Percentiles rank a stretch among this genome's conserved stretches.
phyloP scores from a whole-genome alignment of 2,888 invertebrate genomes.

The Hedychridium roseum region DNA sequence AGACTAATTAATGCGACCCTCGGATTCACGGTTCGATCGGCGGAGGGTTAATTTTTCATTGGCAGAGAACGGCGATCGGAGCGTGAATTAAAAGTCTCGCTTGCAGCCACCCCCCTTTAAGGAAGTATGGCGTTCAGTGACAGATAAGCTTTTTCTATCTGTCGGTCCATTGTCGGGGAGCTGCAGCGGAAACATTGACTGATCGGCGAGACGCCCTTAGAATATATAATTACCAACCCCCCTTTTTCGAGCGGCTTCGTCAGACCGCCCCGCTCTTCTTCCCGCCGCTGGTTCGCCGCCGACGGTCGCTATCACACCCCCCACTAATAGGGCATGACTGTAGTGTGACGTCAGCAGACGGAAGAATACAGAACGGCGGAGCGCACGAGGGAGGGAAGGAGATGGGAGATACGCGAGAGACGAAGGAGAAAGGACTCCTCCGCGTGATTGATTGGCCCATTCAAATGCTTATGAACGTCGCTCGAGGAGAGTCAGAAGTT shows the following conservation, averaged over 20 bases:
- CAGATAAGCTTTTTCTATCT: constrained; percentile 63
- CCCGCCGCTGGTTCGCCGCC: constrained; percentile 5
- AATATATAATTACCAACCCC: constrained; percentile 61
- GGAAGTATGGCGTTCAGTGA: constrained; percentile 55
- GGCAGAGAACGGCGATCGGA: constrained; percentile 42
- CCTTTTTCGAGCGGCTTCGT: constrained; percentile 25
- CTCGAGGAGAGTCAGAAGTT: constrained; percentile 40
- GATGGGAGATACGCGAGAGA: constrained; percentile 16
- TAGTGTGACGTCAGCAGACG: constrained; percentile 57
- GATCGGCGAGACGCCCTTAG: constrained; percentile 62
- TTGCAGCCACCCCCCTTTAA: constrained; percentile 46
- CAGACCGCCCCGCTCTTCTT: constrained; percentile 24
- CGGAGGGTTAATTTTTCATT: constrained; percentile 56
- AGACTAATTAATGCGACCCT: constrained; percentile 28
- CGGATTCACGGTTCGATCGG: constrained; percentile 7
- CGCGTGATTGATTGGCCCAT: constrained; percentile 61
- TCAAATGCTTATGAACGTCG: constrained; percentile 60
- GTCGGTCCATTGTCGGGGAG: constrained; percentile 55
- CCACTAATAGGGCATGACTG: constrained; percentile 57
- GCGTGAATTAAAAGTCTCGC: constrained; percentile 57
- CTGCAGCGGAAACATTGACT: constrained; percentile 64
- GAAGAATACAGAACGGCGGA: constrained; percentile 33
- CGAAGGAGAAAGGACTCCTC: too few relatives aligned
- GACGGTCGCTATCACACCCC: constrained; percentile 48
- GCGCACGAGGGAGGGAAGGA: constrained; percentile 10